A percentile compares a stretch with the other conserved stretches of the same genome.
These are phyloP conservation scores for Pogoniulus pusillus DNA, from an alignment of 2,797 vertebrate species.

Conservation along the genomic window DNA sequence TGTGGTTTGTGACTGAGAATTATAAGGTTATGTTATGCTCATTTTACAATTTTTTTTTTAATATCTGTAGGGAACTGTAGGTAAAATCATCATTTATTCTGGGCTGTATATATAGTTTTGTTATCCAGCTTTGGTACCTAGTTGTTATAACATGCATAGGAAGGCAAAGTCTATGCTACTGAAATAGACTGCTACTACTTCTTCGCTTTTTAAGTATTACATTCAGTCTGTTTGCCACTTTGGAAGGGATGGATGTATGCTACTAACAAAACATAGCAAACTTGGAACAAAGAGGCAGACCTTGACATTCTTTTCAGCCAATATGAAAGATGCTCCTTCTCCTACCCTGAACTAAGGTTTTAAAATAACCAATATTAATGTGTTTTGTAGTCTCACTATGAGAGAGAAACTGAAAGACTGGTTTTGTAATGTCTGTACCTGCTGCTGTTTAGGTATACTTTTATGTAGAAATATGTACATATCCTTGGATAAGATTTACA, in stretches of 20 bases:
- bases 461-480: not conserved
- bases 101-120: not conserved
- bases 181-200: not conserved
- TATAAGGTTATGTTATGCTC: not conserved
- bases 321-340: constrained; percentile 45
- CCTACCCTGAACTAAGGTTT: not conserved
- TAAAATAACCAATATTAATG: constrained; percentile 38
- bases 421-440: not conserved
- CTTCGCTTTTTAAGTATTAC: not conserved
- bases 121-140: not conserved
- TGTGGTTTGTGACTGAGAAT: not conserved
- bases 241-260: not conserved
- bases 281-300: not conserved
- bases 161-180: not conserved
- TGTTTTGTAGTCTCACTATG: not conserved
- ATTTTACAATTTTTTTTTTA: too few species aligned
- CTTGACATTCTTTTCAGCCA: constrained; percentile 16
- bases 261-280: not conserved
- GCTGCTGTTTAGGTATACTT: not conserved
- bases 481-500: not conserved
- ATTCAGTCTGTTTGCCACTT: not conserved
- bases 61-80: not conserved
- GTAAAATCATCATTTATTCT: not conserved
- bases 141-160: not conserved
- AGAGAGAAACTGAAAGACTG: constrained; percentile 20